These are phyloP conservation scores for Cylindroiulus punctatus DNA, from an alignment of 2,888 invertebrate genomes.

Conservation along the genomic window DNA sequence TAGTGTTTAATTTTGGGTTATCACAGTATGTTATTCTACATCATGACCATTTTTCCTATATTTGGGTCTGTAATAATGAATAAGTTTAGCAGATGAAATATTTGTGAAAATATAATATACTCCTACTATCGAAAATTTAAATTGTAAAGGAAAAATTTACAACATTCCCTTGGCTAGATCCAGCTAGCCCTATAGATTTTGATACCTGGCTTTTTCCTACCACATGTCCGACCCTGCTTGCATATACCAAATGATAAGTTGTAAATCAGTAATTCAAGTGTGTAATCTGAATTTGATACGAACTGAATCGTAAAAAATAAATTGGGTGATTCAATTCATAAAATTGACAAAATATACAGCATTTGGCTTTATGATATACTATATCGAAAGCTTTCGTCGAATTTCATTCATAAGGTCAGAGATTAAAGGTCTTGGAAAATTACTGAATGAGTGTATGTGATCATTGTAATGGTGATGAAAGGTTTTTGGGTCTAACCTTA, in stretches of 20 bases:
- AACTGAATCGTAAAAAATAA: neutral
- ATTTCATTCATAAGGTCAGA: neutral
- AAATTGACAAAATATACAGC: neutral
- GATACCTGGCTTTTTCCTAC: too few relatives aligned
- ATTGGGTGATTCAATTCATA: neutral
- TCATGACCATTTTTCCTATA: neutral
- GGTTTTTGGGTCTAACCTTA: neutral
- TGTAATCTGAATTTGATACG: neutral
- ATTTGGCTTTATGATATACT: neutral
- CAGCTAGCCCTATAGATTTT: too few relatives aligned
- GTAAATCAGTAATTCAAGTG: too few relatives aligned
- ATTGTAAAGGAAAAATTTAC: too few relatives aligned
- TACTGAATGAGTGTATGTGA: constrained; percentile 10
- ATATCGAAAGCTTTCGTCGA: neutral
- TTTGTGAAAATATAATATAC: too few relatives aligned
- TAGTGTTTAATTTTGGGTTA: neutral
- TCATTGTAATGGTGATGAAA: neutral
- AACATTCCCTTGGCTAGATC: too few relatives aligned
- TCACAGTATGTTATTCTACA: too few relatives aligned
- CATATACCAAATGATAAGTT: too few relatives aligned
- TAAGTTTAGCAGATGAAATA: too few relatives aligned
- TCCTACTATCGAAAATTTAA: too few relatives aligned
- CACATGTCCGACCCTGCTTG: too few relatives aligned
- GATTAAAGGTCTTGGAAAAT: neutral
- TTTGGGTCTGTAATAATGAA: neutral